Evolutionary conservation across 2,888 invertebrate genomes (phyloP).

Genomic region (Rhodophaea formosa): DNA sequence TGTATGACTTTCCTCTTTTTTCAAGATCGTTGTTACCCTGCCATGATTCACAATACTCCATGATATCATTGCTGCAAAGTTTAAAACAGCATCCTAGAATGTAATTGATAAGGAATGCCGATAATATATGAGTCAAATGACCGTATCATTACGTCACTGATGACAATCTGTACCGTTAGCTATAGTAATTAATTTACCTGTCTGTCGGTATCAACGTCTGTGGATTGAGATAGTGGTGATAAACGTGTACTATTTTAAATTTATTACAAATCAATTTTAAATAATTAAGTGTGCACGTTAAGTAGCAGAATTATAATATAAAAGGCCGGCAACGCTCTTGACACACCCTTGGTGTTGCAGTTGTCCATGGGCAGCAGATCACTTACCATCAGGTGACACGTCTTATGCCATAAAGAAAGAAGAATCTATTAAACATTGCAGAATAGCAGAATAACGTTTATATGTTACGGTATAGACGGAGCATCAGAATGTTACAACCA

Average conservation of each 20-base stretch:
- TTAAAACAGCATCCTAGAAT: neutral
- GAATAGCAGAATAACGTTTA: too few relatives aligned
- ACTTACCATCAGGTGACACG: too few relatives aligned
- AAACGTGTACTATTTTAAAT: neutral
- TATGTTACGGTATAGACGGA: too few relatives aligned
- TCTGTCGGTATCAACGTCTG: neutral
- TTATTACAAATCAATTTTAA: neutral
- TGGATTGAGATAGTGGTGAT: neutral
- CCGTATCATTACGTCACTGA: slow-evolving; percentile 5
- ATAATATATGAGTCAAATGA: slow-evolving; percentile 5
- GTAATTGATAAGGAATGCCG: slow-evolving; percentile 2
- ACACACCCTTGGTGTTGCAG: too few relatives aligned
- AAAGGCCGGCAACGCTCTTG: too few relatives aligned
- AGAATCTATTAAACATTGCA: too few relatives aligned
- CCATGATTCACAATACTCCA: neutral
- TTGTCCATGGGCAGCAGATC: too few relatives aligned
- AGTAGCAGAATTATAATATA: too few relatives aligned
- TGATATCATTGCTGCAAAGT: neutral
- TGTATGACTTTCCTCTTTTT: too few relatives aligned
- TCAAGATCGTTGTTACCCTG: too few relatives aligned
- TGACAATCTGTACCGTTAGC: neutral
- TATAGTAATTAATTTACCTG: neutral
- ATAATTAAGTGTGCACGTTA: neutral
- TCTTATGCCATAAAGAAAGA: too few relatives aligned
- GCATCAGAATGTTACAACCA: too few relatives aligned